These are phyloP conservation scores for Sphenopsis melanotis DNA, from an alignment of 2,797 vertebrate species.

Conservation along the genomic window DNA sequence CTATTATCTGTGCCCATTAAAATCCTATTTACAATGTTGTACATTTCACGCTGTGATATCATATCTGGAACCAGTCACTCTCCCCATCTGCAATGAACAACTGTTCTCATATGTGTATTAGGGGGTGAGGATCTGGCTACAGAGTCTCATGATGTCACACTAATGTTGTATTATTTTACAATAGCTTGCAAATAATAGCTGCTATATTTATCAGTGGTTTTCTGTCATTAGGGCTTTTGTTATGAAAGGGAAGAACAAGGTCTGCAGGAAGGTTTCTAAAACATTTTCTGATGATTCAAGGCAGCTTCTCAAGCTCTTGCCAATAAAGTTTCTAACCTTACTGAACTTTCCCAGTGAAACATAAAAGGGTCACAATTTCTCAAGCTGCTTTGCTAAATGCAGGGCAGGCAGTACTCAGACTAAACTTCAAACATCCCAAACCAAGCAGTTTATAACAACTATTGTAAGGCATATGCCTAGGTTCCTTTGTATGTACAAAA, in stretches of 20 bases:
- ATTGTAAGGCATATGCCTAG: neutral
- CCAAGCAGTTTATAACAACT: neutral
- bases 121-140: conserved; percentile 66
- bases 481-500: accelerated
- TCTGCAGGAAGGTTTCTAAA: conserved; percentile 31
- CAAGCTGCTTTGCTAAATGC: neutral
- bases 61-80: conserved; percentile 80
- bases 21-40: conserved; percentile 80
- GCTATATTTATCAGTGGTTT: conserved; percentile 64
- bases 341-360: neutral
- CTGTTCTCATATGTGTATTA: conserved; percentile 74
- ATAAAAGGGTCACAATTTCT: neutral
- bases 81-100: conserved; percentile 82
- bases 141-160: conserved; percentile 76
- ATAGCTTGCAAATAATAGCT: conserved; percentile 64
- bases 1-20: conserved; percentile 76
- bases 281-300: conserved; percentile 11
- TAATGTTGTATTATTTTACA: conserved; percentile 70
- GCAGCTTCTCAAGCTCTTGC: neutral
- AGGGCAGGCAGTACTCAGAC: neutral
- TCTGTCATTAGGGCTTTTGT: conserved; percentile 35
- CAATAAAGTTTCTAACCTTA: conserved; percentile 8
- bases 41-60: conserved; percentile 81
- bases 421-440: neutral
- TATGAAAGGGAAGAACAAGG: conserved; percentile 43